Base-by-base conservation (phyloP, 1,140 invertebrate genomes). In the Armadillidium nasatum region DNA sequence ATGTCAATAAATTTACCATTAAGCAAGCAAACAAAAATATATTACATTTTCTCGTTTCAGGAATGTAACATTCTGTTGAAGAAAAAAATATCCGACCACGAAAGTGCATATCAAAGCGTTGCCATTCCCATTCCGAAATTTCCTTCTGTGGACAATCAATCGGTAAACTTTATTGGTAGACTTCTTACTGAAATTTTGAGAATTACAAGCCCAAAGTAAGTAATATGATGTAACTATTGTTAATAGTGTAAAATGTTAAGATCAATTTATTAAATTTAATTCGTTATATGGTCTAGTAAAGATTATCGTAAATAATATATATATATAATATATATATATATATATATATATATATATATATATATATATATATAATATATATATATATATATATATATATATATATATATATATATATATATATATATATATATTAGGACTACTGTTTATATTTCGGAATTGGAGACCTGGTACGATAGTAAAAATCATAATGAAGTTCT, bases 101-200 rank as follows among this genome's bases (percentile, higher is more conserved):
- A 92, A 82, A 92, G 90, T 78, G 82, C 88, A 19, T 88, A 89
- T 82, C 89, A 89, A 82, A 89, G 87, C 19, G 86, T 84, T 69
- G 85, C 87, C 33, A 91, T 93, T 76, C 91, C 91, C 7, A 92
- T 93, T 82, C 91, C 91, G 15, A 85, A 85, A 78, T 90, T 89
- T 82, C 83, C 87, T 23, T 86, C 88, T 23, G 86, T 87, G 1
- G 92, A 94, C 83, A 85, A 85, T 19, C 85, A 86, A 75, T 92
- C 92, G 6, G 88, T 92, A 11, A 96, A 94, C 76, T 98, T 98
- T 84, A 94, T 98, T 84, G 95, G 95, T 0, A 88, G 94, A 82
- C 86, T 98, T 23, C 91, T 93, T 0, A 86, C 90, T 77, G 94
- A 98, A 86, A 87, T 98, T 74, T 87, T 95, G 19, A 87, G 90